A percentile compares a stretch with the other conserved stretches of the same genome.
Evolutionary conservation across 2,797 vertebrate species (phyloP).

Genomic region (Myotis daubentonii): DNA sequence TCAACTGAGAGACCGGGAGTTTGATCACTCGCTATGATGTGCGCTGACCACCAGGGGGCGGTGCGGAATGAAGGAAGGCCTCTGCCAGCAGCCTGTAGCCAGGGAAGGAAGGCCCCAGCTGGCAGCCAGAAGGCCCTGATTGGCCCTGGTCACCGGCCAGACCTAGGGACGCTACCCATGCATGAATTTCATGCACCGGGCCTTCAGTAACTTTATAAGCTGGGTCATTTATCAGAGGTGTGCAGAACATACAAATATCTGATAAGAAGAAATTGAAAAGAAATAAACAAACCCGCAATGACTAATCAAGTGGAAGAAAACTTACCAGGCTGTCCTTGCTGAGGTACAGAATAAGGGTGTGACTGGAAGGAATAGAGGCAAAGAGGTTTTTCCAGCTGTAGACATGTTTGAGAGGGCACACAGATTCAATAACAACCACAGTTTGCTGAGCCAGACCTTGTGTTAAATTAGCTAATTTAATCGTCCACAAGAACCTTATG

Average conservation of each 20-base stretch:
- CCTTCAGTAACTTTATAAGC: no score
- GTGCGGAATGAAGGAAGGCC: no score
- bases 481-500: neutral
- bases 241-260: neutral
- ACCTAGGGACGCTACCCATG: no score
- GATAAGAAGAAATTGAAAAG: neutral
- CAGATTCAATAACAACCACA: fast-evolving
- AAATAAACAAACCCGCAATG: neutral
- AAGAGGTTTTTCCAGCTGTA: neutral
- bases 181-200: no score
- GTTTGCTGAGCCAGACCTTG: neutral
- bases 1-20: no score
- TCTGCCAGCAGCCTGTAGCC: no score
- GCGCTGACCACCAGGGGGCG: no score
- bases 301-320: neutral
- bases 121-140: no score
- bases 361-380: neutral
- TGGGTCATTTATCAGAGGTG: neutral
- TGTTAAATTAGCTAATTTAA: neutral
- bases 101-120: no score
- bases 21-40: no score
- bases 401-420: neutral
- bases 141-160: no score
- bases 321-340: neutral
- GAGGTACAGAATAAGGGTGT: neutral